These are phyloP conservation scores for Sander lucioperca DNA, from an alignment of 2,113 vertebrate genomes.

Conservation along the genomic window DNA sequence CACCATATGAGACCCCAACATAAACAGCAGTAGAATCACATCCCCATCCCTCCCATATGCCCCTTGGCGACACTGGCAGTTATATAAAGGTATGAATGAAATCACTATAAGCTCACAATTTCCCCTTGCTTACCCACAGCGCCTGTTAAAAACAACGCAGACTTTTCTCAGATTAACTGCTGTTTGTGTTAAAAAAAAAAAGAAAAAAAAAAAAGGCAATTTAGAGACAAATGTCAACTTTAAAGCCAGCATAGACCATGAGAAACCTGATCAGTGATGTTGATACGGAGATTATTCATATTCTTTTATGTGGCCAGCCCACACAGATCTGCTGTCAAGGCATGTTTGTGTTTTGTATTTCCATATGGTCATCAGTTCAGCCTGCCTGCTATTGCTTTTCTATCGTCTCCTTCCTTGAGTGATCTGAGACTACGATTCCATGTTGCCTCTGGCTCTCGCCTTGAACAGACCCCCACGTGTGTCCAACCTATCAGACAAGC, in stretches of 20 bases:
- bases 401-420: conserved; percentile 17
- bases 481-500: conserved; percentile 57
- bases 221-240: conserved; percentile 34
- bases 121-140: conserved; percentile 43
- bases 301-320: conserved; percentile 32
- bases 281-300: conserved; percentile 29
- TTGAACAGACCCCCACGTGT: conserved; percentile 49
- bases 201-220: no score
- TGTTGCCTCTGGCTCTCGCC: conserved; percentile 47
- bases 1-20: conserved; percentile 58
- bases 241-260: conserved; percentile 15
- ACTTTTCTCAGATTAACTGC: conserved; percentile 47
- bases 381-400: conserved; percentile 21
- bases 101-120: conserved; percentile 64
- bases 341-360: conserved; percentile 3
- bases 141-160: conserved; percentile 35
- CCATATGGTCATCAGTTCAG: conserved; percentile 39
- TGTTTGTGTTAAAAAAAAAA: conserved; percentile 18
- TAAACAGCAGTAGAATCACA: conserved; percentile 40
- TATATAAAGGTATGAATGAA: conserved; percentile 57
- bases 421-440: conserved; percentile 25
- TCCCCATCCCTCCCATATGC: conserved; percentile 17
- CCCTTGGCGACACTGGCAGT: conserved; percentile 32
- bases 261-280: conserved; percentile 1
- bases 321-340: conserved; percentile 18